Percentiles rank a stretch among this genome's conserved stretches.
These are phyloP conservation scores for Mycetomoellerius zeteki DNA, from an alignment of 1,140 invertebrate genomes.

Conservation along the genomic window DNA sequence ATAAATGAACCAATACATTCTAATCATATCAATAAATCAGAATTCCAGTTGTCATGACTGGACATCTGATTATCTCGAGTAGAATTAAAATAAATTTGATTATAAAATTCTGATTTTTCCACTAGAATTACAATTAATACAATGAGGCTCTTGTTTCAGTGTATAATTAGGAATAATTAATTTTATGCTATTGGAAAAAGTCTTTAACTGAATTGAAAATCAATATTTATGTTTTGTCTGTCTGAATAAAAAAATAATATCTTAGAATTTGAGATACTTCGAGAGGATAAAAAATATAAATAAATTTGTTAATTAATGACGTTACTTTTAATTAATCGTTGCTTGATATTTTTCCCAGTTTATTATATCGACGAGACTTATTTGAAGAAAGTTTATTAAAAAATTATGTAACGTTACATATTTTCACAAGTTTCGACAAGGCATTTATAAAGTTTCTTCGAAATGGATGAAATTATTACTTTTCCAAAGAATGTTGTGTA, in stretches of 20 bases:
- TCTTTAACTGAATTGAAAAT: neutral
- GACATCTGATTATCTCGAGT: too few relatives aligned
- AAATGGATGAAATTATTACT: neutral
- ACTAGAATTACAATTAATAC: too few relatives aligned
- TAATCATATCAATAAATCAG: too few relatives aligned
- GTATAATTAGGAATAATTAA: neutral
- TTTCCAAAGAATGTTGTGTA: neutral
- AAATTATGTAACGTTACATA: neutral
- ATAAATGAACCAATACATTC: too few relatives aligned
- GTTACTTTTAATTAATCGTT: neutral
- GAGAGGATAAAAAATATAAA: neutral
- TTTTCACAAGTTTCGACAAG: conserved; percentile 31
- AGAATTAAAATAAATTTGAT: too few relatives aligned
- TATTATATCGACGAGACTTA: neutral
- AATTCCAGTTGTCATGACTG: too few relatives aligned
- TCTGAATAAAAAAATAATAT: neutral
- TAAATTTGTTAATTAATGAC: neutral
- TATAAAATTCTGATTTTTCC: too few relatives aligned
- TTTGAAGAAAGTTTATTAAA: conserved; percentile 10
- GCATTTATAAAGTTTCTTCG: conserved; percentile 13
- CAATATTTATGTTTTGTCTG: neutral
- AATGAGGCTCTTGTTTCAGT: too few relatives aligned
- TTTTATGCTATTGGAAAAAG: neutral
- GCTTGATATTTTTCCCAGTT: neutral
- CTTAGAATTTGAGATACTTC: neutral